A percentile compares a stretch with the other conserved stretches of the same genome.
These are phyloP conservation scores for Philonicus albiceps DNA, from an alignment of 2,888 invertebrate genomes.

Conservation along the genomic window DNA sequence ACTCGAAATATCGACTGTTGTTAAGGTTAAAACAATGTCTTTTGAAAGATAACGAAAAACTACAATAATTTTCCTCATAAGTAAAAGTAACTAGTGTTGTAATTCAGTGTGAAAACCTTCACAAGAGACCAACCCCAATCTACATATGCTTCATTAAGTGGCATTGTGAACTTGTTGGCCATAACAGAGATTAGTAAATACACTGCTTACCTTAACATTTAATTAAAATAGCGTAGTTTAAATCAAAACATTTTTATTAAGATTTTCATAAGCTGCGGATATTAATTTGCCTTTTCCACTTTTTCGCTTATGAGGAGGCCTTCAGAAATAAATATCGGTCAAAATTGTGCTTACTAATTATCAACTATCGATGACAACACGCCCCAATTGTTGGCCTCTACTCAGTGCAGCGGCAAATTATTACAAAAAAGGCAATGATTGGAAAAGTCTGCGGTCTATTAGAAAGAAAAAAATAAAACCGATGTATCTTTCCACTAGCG, in stretches of 20 bases:
- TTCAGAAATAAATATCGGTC: neutral
- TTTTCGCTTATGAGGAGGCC: neutral
- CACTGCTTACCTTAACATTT: neutral
- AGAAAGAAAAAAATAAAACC: neutral
- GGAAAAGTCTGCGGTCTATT: neutral
- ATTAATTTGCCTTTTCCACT: neutral
- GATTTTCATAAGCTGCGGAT: neutral
- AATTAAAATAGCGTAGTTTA: neutral
- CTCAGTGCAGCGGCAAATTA: neutral
- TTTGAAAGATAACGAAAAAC: neutral
- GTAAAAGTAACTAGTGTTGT: neutral
- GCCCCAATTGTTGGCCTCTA: neutral
- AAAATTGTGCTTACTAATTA: neutral
- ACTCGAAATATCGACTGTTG: no score
- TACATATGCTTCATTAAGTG: neutral
- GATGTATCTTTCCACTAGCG: neutral
- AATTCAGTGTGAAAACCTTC: neutral
- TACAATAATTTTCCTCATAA: neutral
- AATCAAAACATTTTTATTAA: neutral
- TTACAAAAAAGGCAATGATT: neutral
- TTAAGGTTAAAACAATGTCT: no score
- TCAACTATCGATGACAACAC: neutral
- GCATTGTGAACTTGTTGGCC: neutral
- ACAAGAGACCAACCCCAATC: neutral
- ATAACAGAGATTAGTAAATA: neutral